Evolutionary conservation across 2,113 vertebrate species (phyloP), one percentile per base, ranked within the genome.

Genomic region (Rhizomys pruinosus): DNA sequence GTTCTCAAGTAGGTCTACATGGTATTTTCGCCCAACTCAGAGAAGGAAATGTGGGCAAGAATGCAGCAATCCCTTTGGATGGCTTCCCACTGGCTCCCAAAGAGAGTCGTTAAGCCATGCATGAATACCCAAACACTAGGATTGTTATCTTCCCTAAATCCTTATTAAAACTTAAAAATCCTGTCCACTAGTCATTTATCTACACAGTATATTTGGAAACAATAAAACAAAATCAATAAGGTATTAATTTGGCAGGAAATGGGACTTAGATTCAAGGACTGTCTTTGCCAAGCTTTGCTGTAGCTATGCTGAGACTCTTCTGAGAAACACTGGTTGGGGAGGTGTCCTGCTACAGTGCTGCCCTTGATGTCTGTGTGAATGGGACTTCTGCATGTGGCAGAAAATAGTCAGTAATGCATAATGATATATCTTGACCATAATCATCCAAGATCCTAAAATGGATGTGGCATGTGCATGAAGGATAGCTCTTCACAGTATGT

Each of bases 131-230:
- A 95, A 91, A 91, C 80, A 95, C 94, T 94, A 90, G 93, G n/a
- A 13, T 20, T 69, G 95, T 89, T 95, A 79, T 94, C 89, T 95
- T 95, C 34, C n/a, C 84, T 87, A 92, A 96, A 91, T 78, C 84
- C 87, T 94, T 93, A 79, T 0, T 78, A 57, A 95, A 94, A 96
- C 89, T 95, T 82, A 59, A 84, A 89, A 95, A 74, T 84, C 64
- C 89, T 89, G 52, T 78, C 84, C 52, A 80, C 71, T 7, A 80
- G 37, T 92, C 84, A 92, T 94, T 95, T 93, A 92, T 85, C 84
- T 42, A 59, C 91, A 95, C 63, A 89, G 78, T 87, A 11, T 95
- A 92, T 95, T 96, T 95, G 89, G 89, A 96, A 93, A 95, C 63
- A 87, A 84, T 92, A 87, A 96, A 87, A 47, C 63, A 91, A 85